Percentiles rank a stretch among this genome's conserved stretches.
These are phyloP conservation scores for Aradus depressus DNA, from an alignment of 2,888 invertebrate genomes.

Conservation along the genomic window DNA sequence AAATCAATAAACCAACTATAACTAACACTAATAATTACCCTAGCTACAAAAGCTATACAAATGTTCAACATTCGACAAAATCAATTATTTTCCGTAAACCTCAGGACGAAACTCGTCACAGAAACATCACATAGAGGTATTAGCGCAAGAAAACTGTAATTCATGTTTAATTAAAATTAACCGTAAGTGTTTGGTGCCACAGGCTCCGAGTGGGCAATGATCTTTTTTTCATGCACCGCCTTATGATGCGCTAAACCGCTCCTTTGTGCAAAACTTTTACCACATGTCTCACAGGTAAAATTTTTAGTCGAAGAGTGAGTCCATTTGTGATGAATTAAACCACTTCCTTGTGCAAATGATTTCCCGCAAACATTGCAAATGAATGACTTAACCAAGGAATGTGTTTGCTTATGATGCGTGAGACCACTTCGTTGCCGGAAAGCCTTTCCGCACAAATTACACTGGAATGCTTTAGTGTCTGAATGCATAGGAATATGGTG, in stretches of 20 bases:
- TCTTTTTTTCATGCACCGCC: constrained; percentile 15
- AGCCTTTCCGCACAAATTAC: constrained; percentile 18
- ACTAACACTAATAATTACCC: too few species aligned
- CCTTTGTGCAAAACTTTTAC: constrained; percentile 18
- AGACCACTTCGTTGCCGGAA: constrained; percentile 20
- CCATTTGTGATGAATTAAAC: constrained; percentile 19
- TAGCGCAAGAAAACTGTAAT: too few species aligned
- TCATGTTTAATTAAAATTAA: too few species aligned
- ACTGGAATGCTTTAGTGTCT: constrained; percentile 15
- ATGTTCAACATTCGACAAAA: too few species aligned
- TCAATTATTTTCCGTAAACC: too few species aligned
- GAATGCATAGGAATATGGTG: constrained; percentile 20
- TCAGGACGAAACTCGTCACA: too few species aligned
- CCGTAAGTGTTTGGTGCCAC: too few species aligned
- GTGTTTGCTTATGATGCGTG: constrained; percentile 20
- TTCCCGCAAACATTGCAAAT: constrained; percentile 19
- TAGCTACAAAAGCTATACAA: too few species aligned
- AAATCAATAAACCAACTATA: too few species aligned
- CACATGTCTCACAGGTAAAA: constrained; percentile 15
- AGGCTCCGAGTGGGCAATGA: constrained; percentile 1
- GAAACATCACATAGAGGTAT: too few species aligned
- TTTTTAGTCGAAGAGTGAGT: constrained; percentile 18
- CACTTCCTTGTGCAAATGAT: constrained; percentile 17
- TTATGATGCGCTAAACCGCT: constrained; percentile 21
- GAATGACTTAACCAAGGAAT: constrained; percentile 17